A percentile compares a stretch with the other conserved stretches of the same genome.
Conservation (phyloP, 2,888 invertebrate genomes). For the Mycalesis mineus region DNA sequence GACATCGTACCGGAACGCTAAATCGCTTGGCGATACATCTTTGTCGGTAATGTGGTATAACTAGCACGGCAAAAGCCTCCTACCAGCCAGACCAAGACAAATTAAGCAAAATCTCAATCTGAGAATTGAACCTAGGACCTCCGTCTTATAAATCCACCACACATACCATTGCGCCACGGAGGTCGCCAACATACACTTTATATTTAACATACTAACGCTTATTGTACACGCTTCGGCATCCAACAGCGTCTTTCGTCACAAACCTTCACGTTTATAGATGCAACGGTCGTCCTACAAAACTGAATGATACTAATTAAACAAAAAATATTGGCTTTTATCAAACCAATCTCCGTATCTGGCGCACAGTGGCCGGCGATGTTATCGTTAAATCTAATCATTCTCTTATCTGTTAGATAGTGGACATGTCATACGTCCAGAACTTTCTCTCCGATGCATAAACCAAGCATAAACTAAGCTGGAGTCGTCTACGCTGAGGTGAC, state of each 20-base stretch:
- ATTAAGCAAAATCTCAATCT: too few relatives aligned
- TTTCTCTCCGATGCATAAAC: constrained; percentile 18
- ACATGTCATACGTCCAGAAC: constrained; percentile 19
- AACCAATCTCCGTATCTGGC: constrained; percentile 21
- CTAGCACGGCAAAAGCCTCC: too few relatives aligned
- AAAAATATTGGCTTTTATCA: constrained; percentile 17
- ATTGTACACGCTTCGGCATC: not conserved
- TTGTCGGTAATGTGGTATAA: too few relatives aligned
- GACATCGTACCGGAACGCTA: too few relatives aligned
- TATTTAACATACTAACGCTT: too few relatives aligned
- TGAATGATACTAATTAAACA: constrained; percentile 14
- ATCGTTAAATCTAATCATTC: constrained; percentile 18
- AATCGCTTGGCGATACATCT: too few relatives aligned
- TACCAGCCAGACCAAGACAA: too few relatives aligned
- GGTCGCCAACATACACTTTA: too few relatives aligned
- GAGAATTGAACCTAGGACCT: too few relatives aligned
- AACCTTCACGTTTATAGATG: constrained; percentile 1
- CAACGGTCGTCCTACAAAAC: constrained; percentile 11
- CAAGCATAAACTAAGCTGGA: constrained; percentile 1
- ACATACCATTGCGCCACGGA: too few relatives aligned
- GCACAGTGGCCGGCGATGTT: constrained; percentile 22
- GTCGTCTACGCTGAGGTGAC: constrained; percentile 13
- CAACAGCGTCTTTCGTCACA: constrained; percentile 3
- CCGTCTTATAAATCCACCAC: too few relatives aligned
- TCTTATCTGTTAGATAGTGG: constrained; percentile 17